Conservation (phyloP, 2,113 vertebrate species). For the Leptobrachium ailaonicum region DNA sequence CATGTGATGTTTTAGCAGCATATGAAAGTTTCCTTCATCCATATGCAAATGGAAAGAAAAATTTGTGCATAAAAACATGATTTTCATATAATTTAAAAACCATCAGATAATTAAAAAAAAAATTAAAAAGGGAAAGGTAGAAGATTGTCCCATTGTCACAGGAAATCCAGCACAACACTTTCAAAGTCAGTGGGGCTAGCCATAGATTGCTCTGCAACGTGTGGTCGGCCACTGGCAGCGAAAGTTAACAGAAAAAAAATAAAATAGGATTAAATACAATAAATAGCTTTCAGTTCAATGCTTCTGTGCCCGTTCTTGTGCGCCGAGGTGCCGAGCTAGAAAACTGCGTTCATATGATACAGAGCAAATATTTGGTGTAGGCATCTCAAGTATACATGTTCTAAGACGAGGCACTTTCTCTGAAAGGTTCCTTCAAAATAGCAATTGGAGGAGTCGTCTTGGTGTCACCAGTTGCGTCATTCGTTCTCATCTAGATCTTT, state of each 20-base stretch:
- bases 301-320: constrained; percentile 48
- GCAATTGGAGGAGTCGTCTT: neutral
- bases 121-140: constrained; percentile 43
- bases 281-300: constrained; percentile 87
- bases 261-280: constrained; percentile 90
- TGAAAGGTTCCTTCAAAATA: neutral
- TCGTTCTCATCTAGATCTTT: constrained; percentile 76
- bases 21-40: constrained; percentile 52
- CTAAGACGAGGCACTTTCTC: constrained; percentile 32
- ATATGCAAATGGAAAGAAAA: constrained; percentile 46
- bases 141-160: constrained; percentile 54
- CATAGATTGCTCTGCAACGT: constrained; percentile 38
- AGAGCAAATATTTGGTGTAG: constrained; percentile 6
- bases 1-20: constrained; percentile 61
- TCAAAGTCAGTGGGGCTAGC: neutral
- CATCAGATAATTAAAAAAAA: constrained; percentile 50
- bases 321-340: constrained; percentile 39
- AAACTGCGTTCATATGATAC: constrained; percentile 37
- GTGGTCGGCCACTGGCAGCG: neutral
- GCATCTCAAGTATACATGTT: constrained; percentile 46
- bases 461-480: neutral
- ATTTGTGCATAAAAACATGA: constrained; percentile 50
- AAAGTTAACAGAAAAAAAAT: neutral
- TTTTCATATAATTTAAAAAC: constrained; percentile 53
- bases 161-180: constrained; percentile 29